Base-by-base conservation (phyloP, 2,797 vertebrate species). In the Brachyalestes nurse region DNA sequence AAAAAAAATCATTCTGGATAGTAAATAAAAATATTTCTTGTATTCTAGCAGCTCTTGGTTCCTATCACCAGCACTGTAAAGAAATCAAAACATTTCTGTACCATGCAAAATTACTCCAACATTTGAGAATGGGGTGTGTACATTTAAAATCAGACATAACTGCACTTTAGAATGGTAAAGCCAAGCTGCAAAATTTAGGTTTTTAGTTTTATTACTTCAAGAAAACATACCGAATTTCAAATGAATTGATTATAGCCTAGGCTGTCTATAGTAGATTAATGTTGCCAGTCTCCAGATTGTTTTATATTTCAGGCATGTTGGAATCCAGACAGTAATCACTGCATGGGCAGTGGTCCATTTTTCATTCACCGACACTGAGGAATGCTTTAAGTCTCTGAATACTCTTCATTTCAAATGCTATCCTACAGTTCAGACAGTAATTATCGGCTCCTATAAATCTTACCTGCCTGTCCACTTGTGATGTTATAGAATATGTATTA, bases 281-380 rank as follows among this genome's bases (percentile, higher is more conserved):
- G 51, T 78, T 70, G 69, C 77, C 65, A 73, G 45, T 75, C 65
- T 58, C 70, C 70, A 72, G 57, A 74, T 79, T 57, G 23, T 70
- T 28, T 82, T 79, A 65, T 75, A 71, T 84, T 77, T 84, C 77
- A 86, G 82, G 75, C 60, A 58, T 84, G 69, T 70, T 83, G 65
- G 82, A 82, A 77, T 77, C 55, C 69, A 80, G 57, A 58, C 67
- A 38, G 85, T 77, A 83, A 79, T 86, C 84, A 77, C 79, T 40
- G 55, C 61, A 79, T 21, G 72, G 65, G 75, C 77, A 81, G 67
- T 13, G n/a, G 60, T 58, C 69, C 42, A 51, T 78, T 76, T 76
- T 72, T 79, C 78, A 75, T 82, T 66, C 55, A 57, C 38, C 51
- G 9, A n/a, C 60, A 23, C 55, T 79, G 47, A 51, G 42, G 70